Percentiles rank a stretch among this genome's conserved stretches.
Evolutionary conservation across 2,113 vertebrate genomes (phyloP).

Genomic region (Channa argus): DNA sequence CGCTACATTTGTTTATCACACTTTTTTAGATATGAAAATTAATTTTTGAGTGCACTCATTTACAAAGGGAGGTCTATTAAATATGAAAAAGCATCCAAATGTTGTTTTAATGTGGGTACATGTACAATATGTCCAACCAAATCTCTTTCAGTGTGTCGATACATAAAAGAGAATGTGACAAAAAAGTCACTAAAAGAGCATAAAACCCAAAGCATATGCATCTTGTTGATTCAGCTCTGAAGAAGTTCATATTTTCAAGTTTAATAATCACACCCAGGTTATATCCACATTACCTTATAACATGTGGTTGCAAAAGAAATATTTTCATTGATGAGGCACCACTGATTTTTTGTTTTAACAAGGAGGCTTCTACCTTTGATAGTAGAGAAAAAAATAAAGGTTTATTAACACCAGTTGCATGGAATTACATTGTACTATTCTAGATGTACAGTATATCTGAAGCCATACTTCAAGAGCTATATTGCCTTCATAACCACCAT

Average conservation of each 20-base stretch:
- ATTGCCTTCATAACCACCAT: conserved; percentile 25
- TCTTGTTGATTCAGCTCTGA: conserved; percentile 1
- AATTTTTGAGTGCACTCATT: no score
- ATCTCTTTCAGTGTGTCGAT: background rate
- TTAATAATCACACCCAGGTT: conserved; percentile 8
- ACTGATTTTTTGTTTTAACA: background rate
- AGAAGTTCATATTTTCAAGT: background rate
- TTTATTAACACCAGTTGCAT: background rate
- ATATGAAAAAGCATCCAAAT: no score
- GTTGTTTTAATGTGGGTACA: no score
- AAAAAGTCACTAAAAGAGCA: background rate
- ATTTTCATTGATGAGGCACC: background rate
- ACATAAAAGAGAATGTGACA: conserved; percentile 8
- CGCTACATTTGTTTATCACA: no score
- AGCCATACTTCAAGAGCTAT: background rate
- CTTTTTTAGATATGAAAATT: no score
- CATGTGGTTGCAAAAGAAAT: conserved; percentile 2
- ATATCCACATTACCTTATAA: conserved; percentile 14
- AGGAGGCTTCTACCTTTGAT: conserved; percentile 33
- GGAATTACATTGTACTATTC: background rate
- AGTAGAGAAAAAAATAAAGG: background rate
- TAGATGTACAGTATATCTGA: background rate
- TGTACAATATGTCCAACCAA: background rate
- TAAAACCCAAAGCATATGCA: conserved; percentile 6
- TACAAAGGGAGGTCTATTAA: no score